Conservation (phyloP, 1,140 invertebrate species). For the Gryllus bimaculatus region DNA sequence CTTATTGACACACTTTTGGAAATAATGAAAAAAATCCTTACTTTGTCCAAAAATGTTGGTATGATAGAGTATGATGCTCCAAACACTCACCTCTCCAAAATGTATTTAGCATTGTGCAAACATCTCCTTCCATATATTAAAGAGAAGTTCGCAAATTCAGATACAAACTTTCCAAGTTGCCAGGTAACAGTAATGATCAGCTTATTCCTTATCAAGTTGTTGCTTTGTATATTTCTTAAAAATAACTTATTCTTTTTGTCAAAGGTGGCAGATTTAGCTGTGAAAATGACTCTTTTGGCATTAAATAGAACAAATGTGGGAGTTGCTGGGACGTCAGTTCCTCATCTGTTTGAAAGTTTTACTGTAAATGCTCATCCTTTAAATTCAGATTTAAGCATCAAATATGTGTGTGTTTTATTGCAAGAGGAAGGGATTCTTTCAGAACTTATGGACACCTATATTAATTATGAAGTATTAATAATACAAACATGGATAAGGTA, state of each 20-base stretch:
- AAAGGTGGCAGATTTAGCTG: not conserved
- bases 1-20: not conserved
- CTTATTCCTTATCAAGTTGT: too few relatives aligned
- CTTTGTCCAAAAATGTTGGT: not conserved
- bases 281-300: not conserved
- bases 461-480: not conserved
- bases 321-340: not conserved
- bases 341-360: not conserved
- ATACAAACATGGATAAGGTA: not conserved
- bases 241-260: not conserved
- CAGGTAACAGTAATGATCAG: too few relatives aligned
- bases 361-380: not conserved
- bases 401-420: not conserved
- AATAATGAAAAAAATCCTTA: not conserved
- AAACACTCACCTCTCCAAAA: not conserved
- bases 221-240: too few relatives aligned
- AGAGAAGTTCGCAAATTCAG: not conserved
- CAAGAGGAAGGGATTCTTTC: not conserved
- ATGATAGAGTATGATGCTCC: not conserved
- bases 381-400: not conserved
- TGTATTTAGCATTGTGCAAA: not conserved
- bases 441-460: not conserved
- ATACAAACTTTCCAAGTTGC: not conserved
- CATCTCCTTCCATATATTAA: not conserved
- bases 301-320: not conserved